Base-by-base conservation (phyloP, 2,113 vertebrate genomes). In the Isurus oxyrinchus region DNA sequence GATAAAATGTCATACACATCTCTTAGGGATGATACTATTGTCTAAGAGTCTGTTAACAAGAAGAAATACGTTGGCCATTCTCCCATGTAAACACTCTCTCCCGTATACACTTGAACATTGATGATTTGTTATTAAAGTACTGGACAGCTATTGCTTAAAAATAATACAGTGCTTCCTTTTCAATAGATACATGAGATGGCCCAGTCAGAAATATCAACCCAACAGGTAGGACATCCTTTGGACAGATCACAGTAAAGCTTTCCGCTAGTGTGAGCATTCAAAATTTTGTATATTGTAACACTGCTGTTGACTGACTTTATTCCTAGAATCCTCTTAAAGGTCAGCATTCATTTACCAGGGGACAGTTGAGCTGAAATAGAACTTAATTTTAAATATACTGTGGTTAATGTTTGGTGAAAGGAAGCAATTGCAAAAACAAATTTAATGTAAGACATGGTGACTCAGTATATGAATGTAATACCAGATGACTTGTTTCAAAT, bases 171-270 rank as follows among this genome's bases (percentile, higher is more conserved):
- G 35, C 91, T 94, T 94, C 91, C 91, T 94, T 63, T 94, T 59
- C 91, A 94, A 94, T 94, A 94, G 91, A 94, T 94, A 66, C 91
- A 94, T 94, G 91, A 94, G 61, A 63, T 94, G 91, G 91, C 91
- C 91, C 91, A 94, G 57, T 94, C 91, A 94, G 91, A 94, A 63
- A 94, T 94, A 66, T 63, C 91, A 94, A 63, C 91, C 91, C 91
- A 66, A n/a, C 59, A 94, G 91, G 91, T 94, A 63, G 91, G 91
- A 90, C 49, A 57, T 90, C 87, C 79, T 81, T 81, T 81, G n/a
- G n/a, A 55, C 49, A 88, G 86, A 91, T 91, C 3, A 61, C 88
- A 91, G 55, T 91, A 35, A 91, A 91, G 31, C 55, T 59, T 59
- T 91, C 55, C 14, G 31, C 13, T 5, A 59, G 88, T 35, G 53